Evolutionary conservation across 2,113 vertebrate species (phyloP), one percentile per base, ranked within the genome.

Genomic region (Pelecanus crispus): DNA sequence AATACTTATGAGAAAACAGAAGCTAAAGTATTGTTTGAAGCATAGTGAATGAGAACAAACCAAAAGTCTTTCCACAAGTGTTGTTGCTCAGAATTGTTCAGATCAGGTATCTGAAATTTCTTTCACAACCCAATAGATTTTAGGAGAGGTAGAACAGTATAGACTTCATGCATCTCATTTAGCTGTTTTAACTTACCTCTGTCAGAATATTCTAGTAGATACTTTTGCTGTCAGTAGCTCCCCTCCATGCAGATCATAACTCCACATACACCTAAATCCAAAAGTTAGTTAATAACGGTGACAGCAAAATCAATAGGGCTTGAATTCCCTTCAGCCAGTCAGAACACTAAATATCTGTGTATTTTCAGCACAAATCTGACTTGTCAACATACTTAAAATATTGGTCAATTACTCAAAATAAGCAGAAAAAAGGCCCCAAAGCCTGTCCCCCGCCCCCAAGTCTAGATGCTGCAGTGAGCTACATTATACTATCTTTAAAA

Each of bases 341-440:
- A 81, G 25, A 91, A 73, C 29, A 53, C 6, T 70, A 47, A 75
- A 31, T 56, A 63, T 42, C 28, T 53, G 7, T 31, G 12, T 28
- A 8, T 36, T 86, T 86, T 45, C 16, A 5, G 9, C 5, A 40
- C 9, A 59, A 15, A 50, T 62, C 7, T 92, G 17, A 20, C 45
- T 80, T 88, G 53, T 67, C 38, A 84, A 45, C 11, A 53, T 44
- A 34, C 24, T 71, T 81, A 32, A 78, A 80, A 42, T 86, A 36
- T 16, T 59, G 8, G 28, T 15, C 44, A 62, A 34, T 32, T 6
- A 66, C 9, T 62, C 36, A 62, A 80, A 91, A 44, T 12, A n/a
- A 63, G 6, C 1, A 16, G 47, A 74, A 73, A 36, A 55, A 29
- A 36, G 0, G 0, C 7, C 6, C 6, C 3, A 11, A 40, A 84